Evolutionary conservation across 2,888 invertebrate species (phyloP), one percentile per base, ranked within the genome.

Genomic region (Phyllotreta cruciferae): DNA sequence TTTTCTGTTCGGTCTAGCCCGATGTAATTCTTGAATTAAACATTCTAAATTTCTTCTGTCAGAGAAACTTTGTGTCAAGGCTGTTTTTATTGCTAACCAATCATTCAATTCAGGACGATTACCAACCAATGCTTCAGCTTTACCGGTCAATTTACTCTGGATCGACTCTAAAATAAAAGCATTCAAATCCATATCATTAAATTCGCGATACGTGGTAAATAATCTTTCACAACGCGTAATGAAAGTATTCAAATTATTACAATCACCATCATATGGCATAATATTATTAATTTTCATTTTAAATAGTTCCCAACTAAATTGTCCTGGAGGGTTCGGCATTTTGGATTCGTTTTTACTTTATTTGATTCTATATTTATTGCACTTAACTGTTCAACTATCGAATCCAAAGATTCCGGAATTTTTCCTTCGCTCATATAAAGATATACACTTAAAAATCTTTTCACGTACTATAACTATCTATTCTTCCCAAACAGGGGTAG

Each of bases 121-220:
- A 24, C 56, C 56, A 35, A 62, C 49, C 47, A 62, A 56, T 7
- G 24, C 39, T 56, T 62, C 56, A n/a, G 56, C 55, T 45, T 13
- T 56, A 6, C 47, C 62, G 6, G 11, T 37, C 10, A 56, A 44
- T 42, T 62, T 56, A 47, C 53, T 36, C 11, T 56, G 38, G 10
- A 62, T 49, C 53, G 24, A 62, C 44, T 62, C 39, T 34, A 62
- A 62, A 38, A 62, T 24, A 24, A 3, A 4, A 24, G 24, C 24
- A 24, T 24, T 24, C 24, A 24, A 24, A 24, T 24, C 24, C 4
- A 3, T 4, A 24, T 24, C 24, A 4, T 4, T 4, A 24, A 3
- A 24, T 10, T 10, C 44, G 41, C 39, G 49, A 13, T 11, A 58
- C 3, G 9, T 47, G 4, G 10, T 4, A 13, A 47, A 11, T 3